Evolutionary conservation across 2,113 vertebrate species (phyloP).

Genomic region (Plectropomus leopardus): DNA sequence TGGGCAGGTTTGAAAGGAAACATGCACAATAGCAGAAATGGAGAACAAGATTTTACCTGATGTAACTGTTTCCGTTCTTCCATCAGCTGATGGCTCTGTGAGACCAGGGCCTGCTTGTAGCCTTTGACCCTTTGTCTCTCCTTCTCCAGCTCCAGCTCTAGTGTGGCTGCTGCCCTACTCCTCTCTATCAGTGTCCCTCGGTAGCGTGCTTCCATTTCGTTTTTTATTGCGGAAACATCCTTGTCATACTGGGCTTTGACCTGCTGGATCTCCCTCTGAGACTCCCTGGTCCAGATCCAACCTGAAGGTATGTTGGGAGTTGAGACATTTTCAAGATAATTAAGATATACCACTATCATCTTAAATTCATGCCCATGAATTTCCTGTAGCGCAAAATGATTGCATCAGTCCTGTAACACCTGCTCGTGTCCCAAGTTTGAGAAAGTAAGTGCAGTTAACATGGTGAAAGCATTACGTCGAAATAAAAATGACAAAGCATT

Average conservation of each 20-base stretch:
- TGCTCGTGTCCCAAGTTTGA: not conserved
- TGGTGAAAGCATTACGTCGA: not conserved
- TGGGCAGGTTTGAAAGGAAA: not conserved
- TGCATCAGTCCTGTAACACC: not conserved
- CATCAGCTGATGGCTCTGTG: constrained; percentile 91
- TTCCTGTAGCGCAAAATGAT: not conserved
- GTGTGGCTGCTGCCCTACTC: constrained; percentile 85
- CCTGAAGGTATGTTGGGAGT: constrained; percentile 79
- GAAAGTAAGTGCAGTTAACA: not conserved
- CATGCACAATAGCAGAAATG: not conserved
- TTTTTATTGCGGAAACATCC: constrained; percentile 82
- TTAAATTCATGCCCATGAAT: not conserved
- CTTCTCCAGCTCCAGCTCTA: constrained; percentile 95
- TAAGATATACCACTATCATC: not conserved
- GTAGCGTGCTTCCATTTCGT: constrained; percentile 90
- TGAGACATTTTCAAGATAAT: not conserved
- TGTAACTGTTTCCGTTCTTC: constrained; percentile 91
- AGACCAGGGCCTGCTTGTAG: constrained; percentile 90
- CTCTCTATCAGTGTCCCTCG: constrained; percentile 89
- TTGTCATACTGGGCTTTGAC: constrained; percentile 85
- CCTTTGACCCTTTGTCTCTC: constrained; percentile 90
- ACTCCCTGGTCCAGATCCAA: constrained; percentile 98
- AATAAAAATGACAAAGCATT: not conserved
- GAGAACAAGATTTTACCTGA: constrained; percentile 65
- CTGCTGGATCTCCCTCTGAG: constrained; percentile 90